phyloP scores from a whole-genome alignment of 2,113 vertebrate genomes.

The Cyprinodon variegatus region DNA sequence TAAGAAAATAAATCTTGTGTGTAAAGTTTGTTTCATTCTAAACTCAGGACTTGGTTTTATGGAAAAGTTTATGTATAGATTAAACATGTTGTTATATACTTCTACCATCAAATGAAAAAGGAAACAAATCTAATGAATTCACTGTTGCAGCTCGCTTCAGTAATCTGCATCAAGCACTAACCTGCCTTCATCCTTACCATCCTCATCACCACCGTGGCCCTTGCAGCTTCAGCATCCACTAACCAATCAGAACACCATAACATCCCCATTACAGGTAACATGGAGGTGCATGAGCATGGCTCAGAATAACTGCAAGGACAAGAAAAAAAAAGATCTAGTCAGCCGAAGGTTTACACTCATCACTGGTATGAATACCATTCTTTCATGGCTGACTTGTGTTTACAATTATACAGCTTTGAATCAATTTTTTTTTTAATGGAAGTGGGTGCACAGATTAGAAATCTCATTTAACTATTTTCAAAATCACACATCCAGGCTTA shows the following conservation, averaged over 20 bases:
- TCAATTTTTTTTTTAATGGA: neutral
- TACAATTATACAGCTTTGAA: neutral
- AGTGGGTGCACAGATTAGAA: neutral
- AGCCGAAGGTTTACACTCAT: neutral
- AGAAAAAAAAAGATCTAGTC: neutral
- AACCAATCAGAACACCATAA: constrained; percentile 25
- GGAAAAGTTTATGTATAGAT: neutral
- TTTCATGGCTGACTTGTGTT: neutral
- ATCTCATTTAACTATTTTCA: neutral
- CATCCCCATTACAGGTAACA: constrained; percentile 18
- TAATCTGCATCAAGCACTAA: constrained; percentile 58
- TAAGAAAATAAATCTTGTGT: constrained; percentile 65
- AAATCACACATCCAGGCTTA: neutral
- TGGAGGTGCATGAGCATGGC: constrained; percentile 28
- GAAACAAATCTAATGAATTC: neutral
- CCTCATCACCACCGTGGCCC: constrained; percentile 25
- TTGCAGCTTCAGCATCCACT: constrained; percentile 3
- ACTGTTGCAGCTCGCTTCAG: constrained; percentile 18
- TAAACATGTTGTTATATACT: neutral
- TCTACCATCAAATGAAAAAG: neutral
- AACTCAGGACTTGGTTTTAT: neutral
- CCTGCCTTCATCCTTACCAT: constrained; percentile 43
- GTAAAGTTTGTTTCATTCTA: constrained; percentile 27
- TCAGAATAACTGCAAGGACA: constrained; percentile 25
- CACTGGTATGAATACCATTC: neutral